These are phyloP conservation scores for Rotaria sp. DNA, from an alignment of 2,888 invertebrate species.

Conservation along the genomic window DNA sequence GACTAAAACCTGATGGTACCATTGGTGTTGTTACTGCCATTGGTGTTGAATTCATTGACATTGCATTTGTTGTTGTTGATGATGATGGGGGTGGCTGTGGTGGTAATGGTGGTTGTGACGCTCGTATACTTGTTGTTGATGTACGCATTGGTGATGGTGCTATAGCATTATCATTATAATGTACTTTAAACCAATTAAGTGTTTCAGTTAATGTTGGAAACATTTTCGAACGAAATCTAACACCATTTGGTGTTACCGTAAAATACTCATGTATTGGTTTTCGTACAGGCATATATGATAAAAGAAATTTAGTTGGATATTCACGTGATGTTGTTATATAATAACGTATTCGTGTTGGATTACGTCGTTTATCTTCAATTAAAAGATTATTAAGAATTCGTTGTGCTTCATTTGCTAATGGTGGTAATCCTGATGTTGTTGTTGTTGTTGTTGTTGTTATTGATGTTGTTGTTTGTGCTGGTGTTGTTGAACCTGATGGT, in stretches of 20 bases:
- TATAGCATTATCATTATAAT: constrained; percentile 68
- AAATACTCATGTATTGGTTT: constrained; percentile 83
- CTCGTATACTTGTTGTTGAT: neutral
- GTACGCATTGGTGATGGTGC: neutral
- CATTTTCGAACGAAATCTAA: constrained; percentile 71
- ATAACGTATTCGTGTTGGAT: constrained; percentile 37
- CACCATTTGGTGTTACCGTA: constrained; percentile 82
- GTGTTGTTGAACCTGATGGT: neutral
- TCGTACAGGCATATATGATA: constrained; percentile 81
- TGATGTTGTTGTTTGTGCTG: neutral
- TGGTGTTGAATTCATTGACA: neutral
- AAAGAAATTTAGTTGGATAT: constrained; percentile 73
- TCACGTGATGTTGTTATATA: constrained; percentile 25
- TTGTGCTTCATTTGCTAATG: neutral
- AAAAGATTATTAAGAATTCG: constrained; percentile 25
- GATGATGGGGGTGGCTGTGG: neutral
- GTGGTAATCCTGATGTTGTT: neutral
- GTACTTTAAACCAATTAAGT: constrained; percentile 94
- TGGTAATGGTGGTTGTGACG: neutral
- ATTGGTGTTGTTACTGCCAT: neutral
- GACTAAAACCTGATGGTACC: neutral
- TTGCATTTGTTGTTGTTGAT: neutral
- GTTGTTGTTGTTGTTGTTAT: neutral
- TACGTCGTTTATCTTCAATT: constrained; percentile 27
- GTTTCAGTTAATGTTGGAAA: constrained; percentile 74